A percentile compares a stretch with the other conserved stretches of the same genome.
These are phyloP conservation scores for Magallana gigas DNA, from an alignment of 1,140 invertebrate genomes.

Conservation along the genomic window DNA sequence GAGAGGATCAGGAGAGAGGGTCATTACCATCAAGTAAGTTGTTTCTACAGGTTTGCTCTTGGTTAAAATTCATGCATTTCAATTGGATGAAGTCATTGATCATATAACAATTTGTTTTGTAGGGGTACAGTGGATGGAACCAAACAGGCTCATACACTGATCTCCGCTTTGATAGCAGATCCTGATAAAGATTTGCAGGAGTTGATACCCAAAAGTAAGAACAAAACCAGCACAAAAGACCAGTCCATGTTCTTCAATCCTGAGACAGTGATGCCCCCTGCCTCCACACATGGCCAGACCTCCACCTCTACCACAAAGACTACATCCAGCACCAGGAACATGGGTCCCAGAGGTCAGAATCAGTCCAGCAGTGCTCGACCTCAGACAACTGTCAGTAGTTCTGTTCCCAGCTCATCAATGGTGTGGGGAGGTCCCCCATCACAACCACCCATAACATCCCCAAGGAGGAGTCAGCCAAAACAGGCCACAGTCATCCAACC, in stretches of 20 bases:
- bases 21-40: conserved; percentile 94
- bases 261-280: conserved; percentile 77
- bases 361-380: conserved; percentile 36
- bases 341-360: conserved; percentile 34
- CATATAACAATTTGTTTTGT: conserved; percentile 57
- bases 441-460: conserved; percentile 40
- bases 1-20: conserved; percentile 95
- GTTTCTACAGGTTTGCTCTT: no score
- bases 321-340: conserved; percentile 33
- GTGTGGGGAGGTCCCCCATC: conserved; percentile 51
- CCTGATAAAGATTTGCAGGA: conserved; percentile 94
- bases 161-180: conserved; percentile 93
- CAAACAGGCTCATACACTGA: conserved; percentile 92
- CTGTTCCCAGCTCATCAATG: conserved; percentile 35
- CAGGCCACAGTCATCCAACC: conserved; percentile 8
- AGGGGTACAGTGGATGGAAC: conserved; percentile 94
- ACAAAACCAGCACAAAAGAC: conserved; percentile 56
- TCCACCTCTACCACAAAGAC: conserved; percentile 42
- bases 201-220: conserved; percentile 86
- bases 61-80: no score
- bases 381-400: conserved; percentile 36
- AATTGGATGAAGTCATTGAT: no score
- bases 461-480: conserved; percentile 48
- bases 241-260: conserved; percentile 61
- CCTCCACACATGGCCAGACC: conserved; percentile 31